A percentile compares a stretch with the other conserved stretches of the same genome.
Evolutionary conservation across 1,140 invertebrate genomes (phyloP).

Genomic region (Brachionus asplanchnoidis): DNA sequence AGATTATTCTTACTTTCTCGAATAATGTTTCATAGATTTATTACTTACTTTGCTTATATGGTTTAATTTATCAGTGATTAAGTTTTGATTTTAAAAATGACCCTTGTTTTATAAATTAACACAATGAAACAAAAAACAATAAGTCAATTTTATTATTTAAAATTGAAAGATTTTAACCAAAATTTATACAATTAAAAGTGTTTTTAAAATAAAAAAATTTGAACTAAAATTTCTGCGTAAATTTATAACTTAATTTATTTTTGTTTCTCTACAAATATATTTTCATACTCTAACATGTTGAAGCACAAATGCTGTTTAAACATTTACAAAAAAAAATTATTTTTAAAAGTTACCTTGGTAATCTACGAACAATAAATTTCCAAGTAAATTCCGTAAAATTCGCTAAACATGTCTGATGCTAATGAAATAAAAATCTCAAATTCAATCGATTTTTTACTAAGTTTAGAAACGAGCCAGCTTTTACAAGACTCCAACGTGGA

Average conservation of each 20-base stretch:
- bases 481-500: neutral
- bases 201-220: too few relatives aligned
- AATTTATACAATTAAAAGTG: too few relatives aligned
- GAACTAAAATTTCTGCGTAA: too few relatives aligned
- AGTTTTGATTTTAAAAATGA: neutral
- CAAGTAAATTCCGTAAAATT: neutral
- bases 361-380: neutral
- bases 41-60: neutral
- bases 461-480: neutral
- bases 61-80: too few relatives aligned
- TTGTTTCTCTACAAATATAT: too few relatives aligned
- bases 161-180: too few relatives aligned
- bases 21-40: neutral
- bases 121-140: too few relatives aligned
- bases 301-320: too few relatives aligned
- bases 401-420: neutral
- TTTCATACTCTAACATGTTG: too few relatives aligned
- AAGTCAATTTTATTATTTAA: too few relatives aligned
- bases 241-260: too few relatives aligned
- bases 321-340: neutral
- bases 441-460: conserved; percentile 9
- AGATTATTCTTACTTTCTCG: neutral
- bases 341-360: neutral
- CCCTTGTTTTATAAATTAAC: neutral
- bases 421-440: neutral